These are phyloP conservation scores for Heliconius ethilla DNA, from an alignment of 2,888 invertebrate species.

Conservation along the genomic window DNA sequence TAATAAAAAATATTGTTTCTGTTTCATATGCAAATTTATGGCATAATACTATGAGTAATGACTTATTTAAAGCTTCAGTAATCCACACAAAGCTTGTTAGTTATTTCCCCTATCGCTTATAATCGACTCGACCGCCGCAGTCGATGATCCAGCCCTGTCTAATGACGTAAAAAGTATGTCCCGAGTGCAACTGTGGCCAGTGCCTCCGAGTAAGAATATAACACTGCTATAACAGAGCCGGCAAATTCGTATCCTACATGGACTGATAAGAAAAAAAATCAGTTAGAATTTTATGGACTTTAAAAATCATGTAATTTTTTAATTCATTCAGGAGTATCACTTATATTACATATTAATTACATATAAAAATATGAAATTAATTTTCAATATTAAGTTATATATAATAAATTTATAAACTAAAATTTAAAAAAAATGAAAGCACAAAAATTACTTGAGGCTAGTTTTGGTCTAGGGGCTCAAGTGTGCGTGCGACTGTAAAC, in stretches of 20 bases:
- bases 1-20: neutral
- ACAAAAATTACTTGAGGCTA: no score
- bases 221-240: constrained; percentile 43
- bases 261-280: neutral
- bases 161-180: constrained; percentile 81
- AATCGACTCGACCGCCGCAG: constrained; percentile 73
- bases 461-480: no score
- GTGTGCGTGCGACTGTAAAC: no score
- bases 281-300: neutral
- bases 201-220: constrained; percentile 58
- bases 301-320: neutral
- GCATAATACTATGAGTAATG: constrained; percentile 32
- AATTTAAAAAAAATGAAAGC: neutral
- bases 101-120: constrained; percentile 54
- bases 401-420: neutral
- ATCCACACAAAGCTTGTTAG: constrained; percentile 43
- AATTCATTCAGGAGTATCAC: neutral
- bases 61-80: constrained; percentile 37
- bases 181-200: constrained; percentile 67
- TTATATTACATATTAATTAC: no score
- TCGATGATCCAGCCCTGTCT: constrained; percentile 70
- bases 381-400: neutral
- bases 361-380: no score
- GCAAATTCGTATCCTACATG: neutral
- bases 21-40: constrained; percentile 20